Base-by-base conservation (phyloP, 2,797 vertebrate genomes). In the Euphonia xanthogaster region DNA sequence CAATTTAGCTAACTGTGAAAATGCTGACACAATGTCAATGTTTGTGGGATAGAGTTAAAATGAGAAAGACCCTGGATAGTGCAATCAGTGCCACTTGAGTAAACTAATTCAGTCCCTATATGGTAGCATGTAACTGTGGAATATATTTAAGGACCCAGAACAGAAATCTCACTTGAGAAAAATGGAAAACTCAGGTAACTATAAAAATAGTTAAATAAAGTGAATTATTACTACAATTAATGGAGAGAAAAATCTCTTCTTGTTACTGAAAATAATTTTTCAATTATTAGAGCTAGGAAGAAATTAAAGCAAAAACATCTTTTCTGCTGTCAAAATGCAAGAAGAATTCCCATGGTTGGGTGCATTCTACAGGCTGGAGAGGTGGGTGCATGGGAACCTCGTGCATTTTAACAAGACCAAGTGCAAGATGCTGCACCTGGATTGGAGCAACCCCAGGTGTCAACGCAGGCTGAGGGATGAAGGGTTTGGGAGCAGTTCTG, bases 1-100 rank as follows among this genome's bases (percentile, higher is more conserved):
- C 72, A 70, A 66, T 58, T 79, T 76, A 93, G 51, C 67, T 62
- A 88, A 62, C 51, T 27, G 57, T 57, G 60, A 92, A 95, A 88
- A 79, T 58, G 47, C 42, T 96, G 76, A 88, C 63, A 87, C 6
- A 44, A 40, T 0, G 1, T 72, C 86, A 85, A n/a, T 3, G 4
- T 30, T 91, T 10, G 4, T n/a, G 14, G 33, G 31, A 76, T 50
- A 60, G 10, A 53, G 58, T 47, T 72, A 73, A 87, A 93, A 86
- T 48, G 57, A 94, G 54, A 86, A 89, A 90, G 76, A 93, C 35
- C 25, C 7, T 72, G 61, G 17, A 77, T 2, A 9, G 47, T 35
- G 28, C 51, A 80, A 57, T 78, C 42, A 51, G 16, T 80, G 50
- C 3, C 65, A 47, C 48, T 74, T 42, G 22, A 47, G 13, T 68